Conservation (phyloP, 2,888 invertebrate species). For the Melanostoma mellinum region DNA sequence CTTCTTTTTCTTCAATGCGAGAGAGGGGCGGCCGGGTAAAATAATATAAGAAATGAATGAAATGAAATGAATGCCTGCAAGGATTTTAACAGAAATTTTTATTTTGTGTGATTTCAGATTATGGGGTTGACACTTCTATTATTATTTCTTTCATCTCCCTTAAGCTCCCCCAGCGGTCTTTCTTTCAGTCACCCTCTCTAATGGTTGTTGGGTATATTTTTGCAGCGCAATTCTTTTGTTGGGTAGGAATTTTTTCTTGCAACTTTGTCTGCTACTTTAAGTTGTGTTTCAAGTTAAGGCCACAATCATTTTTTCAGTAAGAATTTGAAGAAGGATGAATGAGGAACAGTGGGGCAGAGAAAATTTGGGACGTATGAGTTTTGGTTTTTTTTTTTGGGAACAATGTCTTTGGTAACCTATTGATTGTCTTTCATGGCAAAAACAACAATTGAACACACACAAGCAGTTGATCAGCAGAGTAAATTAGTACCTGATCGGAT, state of each 20-base stretch:
- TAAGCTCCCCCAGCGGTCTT: conserved; percentile 46
- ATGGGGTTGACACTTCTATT: conserved; percentile 73
- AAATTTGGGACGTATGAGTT: too few relatives aligned
- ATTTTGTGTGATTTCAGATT: conserved; percentile 73
- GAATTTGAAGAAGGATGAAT: neutral
- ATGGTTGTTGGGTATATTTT: conserved; percentile 3
- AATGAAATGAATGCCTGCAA: conserved; percentile 62
- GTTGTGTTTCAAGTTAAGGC: conserved; percentile 33
- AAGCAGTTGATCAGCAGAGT: too few relatives aligned
- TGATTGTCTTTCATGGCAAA: too few relatives aligned
- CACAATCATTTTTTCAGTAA: conserved; percentile 31
- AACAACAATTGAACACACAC: too few relatives aligned
- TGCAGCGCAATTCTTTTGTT: conserved; percentile 35
- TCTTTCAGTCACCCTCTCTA: conserved; percentile 51
- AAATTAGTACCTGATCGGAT: too few relatives aligned
- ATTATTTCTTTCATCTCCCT: conserved; percentile 63
- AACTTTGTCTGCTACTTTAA: conserved; percentile 49
- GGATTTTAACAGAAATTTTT: conserved; percentile 67
- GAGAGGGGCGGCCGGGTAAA: neutral
- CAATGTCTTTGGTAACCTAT: too few relatives aligned
- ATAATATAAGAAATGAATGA: conserved; percentile 49
- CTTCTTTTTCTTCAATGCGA: too few relatives aligned
- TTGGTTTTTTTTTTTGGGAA: too few relatives aligned
- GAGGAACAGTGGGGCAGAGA: too few relatives aligned
- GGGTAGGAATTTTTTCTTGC: conserved; percentile 14